Evolutionary conservation across 2,797 vertebrate genomes (phyloP).

Genomic region (Melanotaenia pygmaea): DNA sequence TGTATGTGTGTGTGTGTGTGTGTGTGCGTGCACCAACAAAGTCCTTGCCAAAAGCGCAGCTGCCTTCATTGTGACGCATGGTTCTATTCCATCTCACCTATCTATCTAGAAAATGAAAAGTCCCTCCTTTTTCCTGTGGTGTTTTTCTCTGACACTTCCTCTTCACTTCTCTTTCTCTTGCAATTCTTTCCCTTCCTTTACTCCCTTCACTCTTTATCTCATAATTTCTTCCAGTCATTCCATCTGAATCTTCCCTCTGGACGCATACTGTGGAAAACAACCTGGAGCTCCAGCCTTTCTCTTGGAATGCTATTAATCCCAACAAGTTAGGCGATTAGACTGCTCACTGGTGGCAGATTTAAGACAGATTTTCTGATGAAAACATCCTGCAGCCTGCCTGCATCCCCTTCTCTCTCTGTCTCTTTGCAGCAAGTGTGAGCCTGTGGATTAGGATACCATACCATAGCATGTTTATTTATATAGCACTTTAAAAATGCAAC

Average conservation of each 20-base stretch:
- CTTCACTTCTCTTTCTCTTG: constrained; percentile 57
- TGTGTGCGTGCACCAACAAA: constrained; percentile 65
- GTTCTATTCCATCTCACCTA: constrained; percentile 84
- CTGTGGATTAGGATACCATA: constrained; percentile 17
- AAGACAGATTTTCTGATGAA: constrained; percentile 71
- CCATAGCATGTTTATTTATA: too few species aligned
- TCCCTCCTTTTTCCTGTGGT: constrained; percentile 64
- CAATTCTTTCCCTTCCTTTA: constrained; percentile 45
- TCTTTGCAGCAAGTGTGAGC: constrained; percentile 28
- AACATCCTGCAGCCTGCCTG: constrained; percentile 61
- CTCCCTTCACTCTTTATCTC: constrained; percentile 70
- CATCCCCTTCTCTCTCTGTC: constrained; percentile 21
- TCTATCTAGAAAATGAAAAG: constrained; percentile 84
- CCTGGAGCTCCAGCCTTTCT: constrained; percentile 74
- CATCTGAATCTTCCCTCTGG: constrained; percentile 68
- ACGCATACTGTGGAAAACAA: constrained; percentile 76
- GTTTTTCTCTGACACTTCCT: constrained; percentile 56
- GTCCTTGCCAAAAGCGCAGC: constrained; percentile 85
- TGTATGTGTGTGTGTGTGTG: constrained; percentile 31
- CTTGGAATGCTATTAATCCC: constrained; percentile 75
- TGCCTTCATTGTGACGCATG: constrained; percentile 80
- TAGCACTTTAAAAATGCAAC: too few species aligned
- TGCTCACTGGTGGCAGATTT: constrained; percentile 63
- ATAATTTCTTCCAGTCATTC: constrained; percentile 80
- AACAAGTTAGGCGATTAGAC: constrained; percentile 83